Conservation (phyloP, 2,888 invertebrate species). For the Drosophila paucipuncta region DNA sequence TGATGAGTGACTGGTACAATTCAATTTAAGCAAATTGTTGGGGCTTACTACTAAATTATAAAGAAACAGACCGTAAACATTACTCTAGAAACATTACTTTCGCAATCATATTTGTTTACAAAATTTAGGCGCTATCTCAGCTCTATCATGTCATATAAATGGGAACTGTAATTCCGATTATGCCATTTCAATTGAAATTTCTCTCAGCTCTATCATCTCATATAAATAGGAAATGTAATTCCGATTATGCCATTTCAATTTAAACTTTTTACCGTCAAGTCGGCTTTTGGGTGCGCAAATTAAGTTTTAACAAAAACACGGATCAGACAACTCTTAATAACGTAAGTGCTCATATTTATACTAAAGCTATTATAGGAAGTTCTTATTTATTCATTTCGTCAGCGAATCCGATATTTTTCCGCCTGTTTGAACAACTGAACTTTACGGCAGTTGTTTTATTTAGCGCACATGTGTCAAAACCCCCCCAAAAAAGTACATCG, state of each 20-base stretch:
- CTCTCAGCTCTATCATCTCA: slow-evolving; percentile 9
- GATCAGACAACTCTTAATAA: slow-evolving; percentile 10
- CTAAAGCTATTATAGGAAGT: not conserved
- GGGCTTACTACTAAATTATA: slow-evolving; percentile 34
- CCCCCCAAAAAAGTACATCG: not conserved
- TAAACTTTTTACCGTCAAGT: slow-evolving; percentile 27
- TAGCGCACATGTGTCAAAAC: slow-evolving; percentile 1
- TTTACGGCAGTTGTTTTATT: not conserved
- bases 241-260: slow-evolving; percentile 27
- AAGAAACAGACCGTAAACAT: slow-evolving; percentile 30
- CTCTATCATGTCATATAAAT: slow-evolving; percentile 56
- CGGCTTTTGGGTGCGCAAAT: slow-evolving; percentile 13
- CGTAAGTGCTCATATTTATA: slow-evolving; percentile 30
- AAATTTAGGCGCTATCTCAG: slow-evolving; percentile 36
- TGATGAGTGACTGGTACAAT: slow-evolving; percentile 53
- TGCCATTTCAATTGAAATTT: slow-evolving; percentile 35
- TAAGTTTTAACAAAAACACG: not conserved
- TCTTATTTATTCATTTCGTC: slow-evolving; percentile 31
- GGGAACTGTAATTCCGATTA: slow-evolving; percentile 22
- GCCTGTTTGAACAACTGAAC: slow-evolving; percentile 47
- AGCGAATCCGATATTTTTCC: slow-evolving; percentile 12
- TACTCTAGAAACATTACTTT: slow-evolving; percentile 31
- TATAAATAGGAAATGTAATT: slow-evolving; percentile 57
- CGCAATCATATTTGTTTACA: slow-evolving; percentile 45
- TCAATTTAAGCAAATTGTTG: slow-evolving; percentile 55